Conservation (phyloP, 37 sponge, comb jelly and placozoan genomes). For the Axinella damicornis region DNA sequence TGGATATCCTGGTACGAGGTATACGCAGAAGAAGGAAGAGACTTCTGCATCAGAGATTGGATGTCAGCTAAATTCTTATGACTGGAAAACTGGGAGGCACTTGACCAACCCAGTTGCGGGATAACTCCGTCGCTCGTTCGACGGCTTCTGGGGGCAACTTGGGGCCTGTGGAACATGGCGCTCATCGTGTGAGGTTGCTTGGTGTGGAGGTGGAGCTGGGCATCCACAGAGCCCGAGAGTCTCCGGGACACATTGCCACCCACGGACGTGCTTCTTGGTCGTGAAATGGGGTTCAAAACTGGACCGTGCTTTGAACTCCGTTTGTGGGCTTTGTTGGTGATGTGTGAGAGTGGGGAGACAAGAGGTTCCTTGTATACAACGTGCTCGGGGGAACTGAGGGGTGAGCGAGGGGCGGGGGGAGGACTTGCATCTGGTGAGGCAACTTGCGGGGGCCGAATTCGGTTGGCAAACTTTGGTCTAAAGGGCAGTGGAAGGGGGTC, state of each 20-base stretch:
- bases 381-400: neutral
- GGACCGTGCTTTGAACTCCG: slow-evolving; percentile 11
- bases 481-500: slow-evolving; percentile 79
- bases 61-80: slow-evolving; percentile 24
- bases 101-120: slow-evolving; percentile 16
- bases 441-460: too few species aligned
- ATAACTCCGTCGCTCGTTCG: neutral
- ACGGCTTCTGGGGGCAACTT: too few species aligned
- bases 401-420: too few species aligned
- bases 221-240: slow-evolving; percentile 14
- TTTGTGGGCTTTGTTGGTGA: neutral
- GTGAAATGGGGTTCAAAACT: neutral
- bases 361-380: slow-evolving; percentile 1
- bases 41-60: slow-evolving; percentile 30
- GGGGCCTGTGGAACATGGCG: too few species aligned
- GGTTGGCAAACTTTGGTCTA: slow-evolving; percentile 12
- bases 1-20: neutral
- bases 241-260: neutral
- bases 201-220: neutral
- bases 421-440: neutral
- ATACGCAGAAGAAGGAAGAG: neutral
- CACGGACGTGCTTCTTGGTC: slow-evolving; percentile 1
- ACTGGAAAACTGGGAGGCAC: neutral
- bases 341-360: slow-evolving; percentile 16
- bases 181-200: too few species aligned